Conservation (phyloP, 2,888 invertebrate species). For the Nomada fabriciana region DNA sequence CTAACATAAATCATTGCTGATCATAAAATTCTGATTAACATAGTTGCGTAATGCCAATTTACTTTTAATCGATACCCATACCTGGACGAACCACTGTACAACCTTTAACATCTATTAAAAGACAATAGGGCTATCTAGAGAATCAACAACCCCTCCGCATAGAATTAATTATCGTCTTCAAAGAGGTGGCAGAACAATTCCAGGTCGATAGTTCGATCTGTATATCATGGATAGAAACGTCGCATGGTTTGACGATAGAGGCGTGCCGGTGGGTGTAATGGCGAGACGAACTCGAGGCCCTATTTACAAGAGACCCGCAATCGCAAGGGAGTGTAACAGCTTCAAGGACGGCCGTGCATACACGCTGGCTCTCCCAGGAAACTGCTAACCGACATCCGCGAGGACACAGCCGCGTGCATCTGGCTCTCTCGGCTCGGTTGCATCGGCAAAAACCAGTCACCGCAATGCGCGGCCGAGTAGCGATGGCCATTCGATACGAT, state of each 20-base stretch:
- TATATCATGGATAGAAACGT: neutral
- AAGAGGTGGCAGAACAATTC: neutral
- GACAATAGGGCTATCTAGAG: no score
- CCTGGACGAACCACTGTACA: no score
- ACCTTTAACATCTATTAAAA: no score
- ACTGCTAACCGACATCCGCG: slow-evolving; percentile 80
- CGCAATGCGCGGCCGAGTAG: slow-evolving; percentile 33
- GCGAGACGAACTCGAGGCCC: slow-evolving; percentile 67
- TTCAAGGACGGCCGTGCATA: slow-evolving; percentile 78
- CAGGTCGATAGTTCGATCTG: no score
- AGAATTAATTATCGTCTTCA: neutral
- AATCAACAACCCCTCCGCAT: neutral
- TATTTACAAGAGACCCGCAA: slow-evolving; percentile 66
- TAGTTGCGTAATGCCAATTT: no score
- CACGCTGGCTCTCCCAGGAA: slow-evolving; percentile 80
- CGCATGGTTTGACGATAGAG: slow-evolving; percentile 60
- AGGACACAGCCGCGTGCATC: slow-evolving; percentile 73
- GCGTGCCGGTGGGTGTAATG: slow-evolving; percentile 77
- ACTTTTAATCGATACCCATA: no score
- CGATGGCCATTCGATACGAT: slow-evolving; percentile 58
- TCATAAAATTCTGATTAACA: no score
- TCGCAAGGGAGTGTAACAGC: slow-evolving; percentile 78
- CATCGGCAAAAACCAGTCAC: slow-evolving; percentile 70
- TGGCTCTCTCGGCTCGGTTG: slow-evolving; percentile 58
- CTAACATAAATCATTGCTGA: no score